Evolutionary conservation across 1,140 invertebrate genomes (phyloP), one percentile per base, ranked within the genome.

Genomic region (Bacillus rossius): DNA sequence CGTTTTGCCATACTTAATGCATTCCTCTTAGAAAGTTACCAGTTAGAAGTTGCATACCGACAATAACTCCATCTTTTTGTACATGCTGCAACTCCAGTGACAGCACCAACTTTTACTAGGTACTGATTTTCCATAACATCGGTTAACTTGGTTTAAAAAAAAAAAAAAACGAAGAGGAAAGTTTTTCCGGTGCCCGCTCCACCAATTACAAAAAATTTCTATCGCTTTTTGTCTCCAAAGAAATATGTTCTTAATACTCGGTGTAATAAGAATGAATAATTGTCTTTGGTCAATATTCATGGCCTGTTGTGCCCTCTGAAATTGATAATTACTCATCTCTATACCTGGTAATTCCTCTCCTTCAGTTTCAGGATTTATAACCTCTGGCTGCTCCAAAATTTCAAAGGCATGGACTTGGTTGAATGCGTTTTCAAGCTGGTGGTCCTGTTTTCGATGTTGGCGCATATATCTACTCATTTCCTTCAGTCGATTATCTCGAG

Each of bases 61-160:
- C 55, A 51, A 68, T 71, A 48, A 48, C 57, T 59, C 65, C 66
- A 64, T 71, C 65, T 63, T 72, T 72, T 22, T 71, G 61, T 57
- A 73, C 65, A 55, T 25, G 70, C 70, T 41, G 70, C 67, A 7
- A 71, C 69, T 42, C 68, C 67, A 17, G 68, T 72, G 41, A 71
- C 57, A 37, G 71, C 63, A 51, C 63, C 58, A 53, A 71, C 62
- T 66, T 73, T 73, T n/a, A n/a, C n/a, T n/a, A n/a, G 71, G 68
- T 10, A 60, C 64, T 0, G 47, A n/a, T 60, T 71, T 68, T 37
- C 55, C 64, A 63, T 65, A 69, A 61, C 65, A 72, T 43, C 62
- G 22, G 55, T 69, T 67, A 13, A 65, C 57, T 62, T 69, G 68
- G 45, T 69, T 64, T 62, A n/a, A n/a, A n/a, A n/a, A n/a, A 63